A percentile compares a stretch with the other conserved stretches of the same genome.
Conservation (phyloP, 2,113 vertebrate genomes). For the Corapipo altera region DNA sequence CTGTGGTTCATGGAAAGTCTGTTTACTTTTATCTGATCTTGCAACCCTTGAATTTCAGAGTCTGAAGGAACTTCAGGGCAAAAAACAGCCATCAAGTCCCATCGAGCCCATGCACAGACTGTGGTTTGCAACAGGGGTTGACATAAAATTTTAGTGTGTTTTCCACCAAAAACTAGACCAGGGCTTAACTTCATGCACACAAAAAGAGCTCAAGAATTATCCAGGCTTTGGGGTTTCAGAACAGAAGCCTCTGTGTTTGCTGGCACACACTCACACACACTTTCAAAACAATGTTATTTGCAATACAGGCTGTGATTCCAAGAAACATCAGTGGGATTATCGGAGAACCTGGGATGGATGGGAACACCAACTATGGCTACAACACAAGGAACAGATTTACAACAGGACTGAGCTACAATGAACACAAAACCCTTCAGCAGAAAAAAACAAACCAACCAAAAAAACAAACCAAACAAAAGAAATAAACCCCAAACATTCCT, state of each 20-base stretch:
- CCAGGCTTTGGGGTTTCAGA: not conserved
- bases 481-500: not conserved
- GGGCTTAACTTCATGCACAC: not conserved
- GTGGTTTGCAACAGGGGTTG: not conserved
- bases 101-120: not conserved
- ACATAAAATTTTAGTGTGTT: not conserved
- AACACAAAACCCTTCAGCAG: not conserved
- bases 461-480: not conserved
- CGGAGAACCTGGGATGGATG: not conserved
- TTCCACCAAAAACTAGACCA: not conserved
- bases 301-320: not conserved
- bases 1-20: conserved; percentile 47
- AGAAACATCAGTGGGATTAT: not conserved
- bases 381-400: not conserved
- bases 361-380: not conserved
- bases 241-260: not conserved
- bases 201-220: not conserved
- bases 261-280: not conserved
- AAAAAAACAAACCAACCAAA: not conserved
- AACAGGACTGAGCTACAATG: not conserved
- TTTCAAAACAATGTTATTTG: not conserved
- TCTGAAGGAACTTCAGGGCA: not conserved
- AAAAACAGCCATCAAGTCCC: not conserved
- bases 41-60: not conserved
- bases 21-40: conserved; percentile 25